Evolutionary conservation across 2,113 vertebrate genomes (phyloP).

Genomic region (Lipophrys pholis): DNA sequence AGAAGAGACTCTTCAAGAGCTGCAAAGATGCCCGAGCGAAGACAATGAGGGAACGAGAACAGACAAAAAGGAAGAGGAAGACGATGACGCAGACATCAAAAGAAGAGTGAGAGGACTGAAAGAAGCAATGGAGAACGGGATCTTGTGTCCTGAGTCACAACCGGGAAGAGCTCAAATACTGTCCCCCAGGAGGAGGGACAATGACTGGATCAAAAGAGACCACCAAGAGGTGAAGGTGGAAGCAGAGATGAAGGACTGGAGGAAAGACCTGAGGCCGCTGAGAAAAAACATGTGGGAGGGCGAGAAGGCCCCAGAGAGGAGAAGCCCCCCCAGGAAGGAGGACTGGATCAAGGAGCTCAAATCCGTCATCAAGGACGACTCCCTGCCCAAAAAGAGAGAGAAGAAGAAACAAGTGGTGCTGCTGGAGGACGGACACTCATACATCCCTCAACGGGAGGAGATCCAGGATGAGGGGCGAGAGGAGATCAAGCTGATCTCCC

Average conservation of each 20-base stretch:
- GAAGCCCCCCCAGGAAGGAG: neutral
- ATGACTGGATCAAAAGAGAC: slow-evolving; percentile 64
- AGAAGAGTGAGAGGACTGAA: slow-evolving; percentile 50
- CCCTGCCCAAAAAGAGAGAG: slow-evolving; percentile 38
- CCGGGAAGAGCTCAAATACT: slow-evolving; percentile 6
- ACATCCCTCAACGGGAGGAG: slow-evolving; percentile 52
- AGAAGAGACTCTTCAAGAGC: neutral
- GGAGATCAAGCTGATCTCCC: slow-evolving; percentile 39
- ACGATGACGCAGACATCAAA: slow-evolving; percentile 23
- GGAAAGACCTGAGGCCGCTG: slow-evolving; percentile 51
- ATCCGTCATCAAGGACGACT: slow-evolving; percentile 62
- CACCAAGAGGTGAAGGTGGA: neutral
- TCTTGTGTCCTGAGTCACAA: slow-evolving; percentile 8
- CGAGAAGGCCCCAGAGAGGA: slow-evolving; percentile 1
- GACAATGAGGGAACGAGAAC: neutral
- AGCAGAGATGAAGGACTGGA: slow-evolving; percentile 51
- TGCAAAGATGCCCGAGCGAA: neutral
- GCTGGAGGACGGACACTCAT: slow-evolving; percentile 61
- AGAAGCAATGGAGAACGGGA: slow-evolving; percentile 24
- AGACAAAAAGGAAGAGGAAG: neutral
- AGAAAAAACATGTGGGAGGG: slow-evolving; percentile 43
- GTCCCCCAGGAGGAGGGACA: slow-evolving; percentile 50
- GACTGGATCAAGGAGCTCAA: slow-evolving; percentile 76
- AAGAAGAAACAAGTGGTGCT: slow-evolving; percentile 76
- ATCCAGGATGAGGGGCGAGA: slow-evolving; percentile 32